Conservation (phyloP, 2,888 invertebrate genomes). For the Philereme transversata region DNA sequence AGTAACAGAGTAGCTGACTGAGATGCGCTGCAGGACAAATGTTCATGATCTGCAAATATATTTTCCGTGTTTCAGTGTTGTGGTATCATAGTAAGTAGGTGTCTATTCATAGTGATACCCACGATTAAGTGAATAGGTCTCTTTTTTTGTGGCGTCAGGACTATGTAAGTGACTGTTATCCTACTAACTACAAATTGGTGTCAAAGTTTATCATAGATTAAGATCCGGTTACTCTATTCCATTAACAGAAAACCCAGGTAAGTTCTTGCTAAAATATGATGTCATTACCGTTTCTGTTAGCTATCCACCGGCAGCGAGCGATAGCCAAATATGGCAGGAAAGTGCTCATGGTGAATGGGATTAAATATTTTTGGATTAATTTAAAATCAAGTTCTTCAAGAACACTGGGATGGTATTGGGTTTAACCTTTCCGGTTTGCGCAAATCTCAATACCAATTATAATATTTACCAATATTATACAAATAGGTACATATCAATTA, state of each 20-base stretch:
- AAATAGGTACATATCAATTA: no score
- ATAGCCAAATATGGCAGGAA: conserved; percentile 31
- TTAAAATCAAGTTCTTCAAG: conserved; percentile 13
- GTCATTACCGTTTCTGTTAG: conserved; percentile 42
- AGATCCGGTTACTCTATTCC: conserved; percentile 12
- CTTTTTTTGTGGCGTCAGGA: no score
- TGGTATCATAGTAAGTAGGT: not conserved
- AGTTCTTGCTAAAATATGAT: conserved; percentile 39
- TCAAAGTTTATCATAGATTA: not conserved
- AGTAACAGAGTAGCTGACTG: no score
- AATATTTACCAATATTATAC: no score
- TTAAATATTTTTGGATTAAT: conserved; percentile 4
- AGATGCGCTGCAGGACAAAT: no score
- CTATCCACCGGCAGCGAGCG: conserved; percentile 26
- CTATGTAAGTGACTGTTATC: no score
- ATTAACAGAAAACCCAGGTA: conserved; percentile 8
- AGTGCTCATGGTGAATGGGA: conserved; percentile 20
- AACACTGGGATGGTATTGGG: not conserved
- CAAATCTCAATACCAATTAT: no score
- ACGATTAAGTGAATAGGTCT: not conserved
- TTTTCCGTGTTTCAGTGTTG: not conserved
- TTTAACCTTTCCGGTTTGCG: no score
- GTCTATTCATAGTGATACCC: not conserved
- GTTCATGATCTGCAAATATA: not conserved
- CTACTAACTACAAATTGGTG: not conserved